Evolutionary conservation across 2,113 vertebrate species (phyloP), one percentile per base, ranked within the genome.

Genomic region (Hippocampus barbouri): DNA sequence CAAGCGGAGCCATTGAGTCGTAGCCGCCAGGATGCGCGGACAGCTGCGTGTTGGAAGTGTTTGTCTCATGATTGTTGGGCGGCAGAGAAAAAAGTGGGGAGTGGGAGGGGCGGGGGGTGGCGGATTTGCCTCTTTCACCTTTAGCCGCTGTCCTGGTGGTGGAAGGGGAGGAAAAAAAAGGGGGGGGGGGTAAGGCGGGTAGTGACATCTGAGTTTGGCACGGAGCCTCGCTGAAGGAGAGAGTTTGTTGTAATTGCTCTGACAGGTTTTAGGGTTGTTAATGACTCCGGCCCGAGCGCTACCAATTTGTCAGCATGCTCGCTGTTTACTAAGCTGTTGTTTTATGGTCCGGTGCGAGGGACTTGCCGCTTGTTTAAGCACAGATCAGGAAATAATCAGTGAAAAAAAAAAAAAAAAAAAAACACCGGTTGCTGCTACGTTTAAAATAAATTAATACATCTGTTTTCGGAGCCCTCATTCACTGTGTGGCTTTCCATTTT

Each of bases 261-360:
- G 87, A 91, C 88, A 91, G 91, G 83, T 91, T 91, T 91, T 90
- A 87, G 87, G 87, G 89, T 86, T 87, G 89, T 90, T 93, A 93
- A 93, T 91, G 90, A 91, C 91, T 88, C 78, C 76, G 78, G 85
- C 79, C 87, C 78, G 84, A 88, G 80, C 79, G 72, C 87, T 90
- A 85, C 87, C 90, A 91, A 91, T 91, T 92, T 90, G 92, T 93
- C 90, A 91, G 89, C 88, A 83, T 84, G 88, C 84, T 86, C 77
- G 82, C 86, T 92, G 90, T 92, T 93, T 92, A 93, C 89, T 91
- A 90, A 92, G 91, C 90, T 92, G 91, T 91, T 93, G 90, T 93
- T 92, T 92, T 92, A 91, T 87, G 91, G 88, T 89, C 88, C 82
- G 79, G 84, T 82, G 86, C 82, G 75, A 86, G 85, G 85, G 86